Base-by-base conservation (phyloP, 1,140 invertebrate genomes). In the Hestina assimilis region DNA sequence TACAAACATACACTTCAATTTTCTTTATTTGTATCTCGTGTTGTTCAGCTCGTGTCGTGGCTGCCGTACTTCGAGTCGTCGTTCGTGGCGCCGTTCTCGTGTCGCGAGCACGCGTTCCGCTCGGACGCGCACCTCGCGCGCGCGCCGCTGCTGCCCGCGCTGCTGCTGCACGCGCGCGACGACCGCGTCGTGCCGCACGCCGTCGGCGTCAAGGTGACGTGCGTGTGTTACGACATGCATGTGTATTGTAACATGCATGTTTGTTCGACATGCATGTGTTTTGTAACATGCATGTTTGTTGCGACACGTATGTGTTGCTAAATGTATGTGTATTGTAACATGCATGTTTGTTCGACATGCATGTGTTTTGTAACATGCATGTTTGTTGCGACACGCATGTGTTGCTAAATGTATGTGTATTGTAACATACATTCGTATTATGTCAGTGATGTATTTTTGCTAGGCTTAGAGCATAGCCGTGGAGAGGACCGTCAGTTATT, bases 31-130 rank as follows among this genome's bases (percentile, higher is more conserved):
- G n/a, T n/a, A n/a, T n/a, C n/a, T n/a, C n/a, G n/a, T n/a, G n/a
- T n/a, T n/a, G n/a, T n/a, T n/a, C 73, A 87, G 82, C 41, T 85
- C 8, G 79, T 85, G 3, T 69, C 53, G 2, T 87, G 82, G 82
- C 59, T 87, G 40, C 83, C 83, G 0, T 81, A 86, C 61, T 81
- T 75, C 67, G 69, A 81, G 1, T 5, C n/a, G 0, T 63, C 72
- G 5, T 81, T 83, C 59, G 69, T 83, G 12, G 42, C 56, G 0
- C 80, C 83, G 0, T 86, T 86, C 65, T 45, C 45, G 0, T 42
- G 55, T 17, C 4, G 20, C 0, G 66, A 70, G n/a, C 70, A 79
- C 24, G 54, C 52, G 20, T 86, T 86, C 66, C 53, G 48, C 0
- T 78, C 83, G 0, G 74, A 76, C 46, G 12, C 21, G 14, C 66